A percentile compares a stretch with the other conserved stretches of the same genome.
Conservation (phyloP, 2,797 vertebrate genomes). For the Hoplostethus mediterraneus region DNA sequence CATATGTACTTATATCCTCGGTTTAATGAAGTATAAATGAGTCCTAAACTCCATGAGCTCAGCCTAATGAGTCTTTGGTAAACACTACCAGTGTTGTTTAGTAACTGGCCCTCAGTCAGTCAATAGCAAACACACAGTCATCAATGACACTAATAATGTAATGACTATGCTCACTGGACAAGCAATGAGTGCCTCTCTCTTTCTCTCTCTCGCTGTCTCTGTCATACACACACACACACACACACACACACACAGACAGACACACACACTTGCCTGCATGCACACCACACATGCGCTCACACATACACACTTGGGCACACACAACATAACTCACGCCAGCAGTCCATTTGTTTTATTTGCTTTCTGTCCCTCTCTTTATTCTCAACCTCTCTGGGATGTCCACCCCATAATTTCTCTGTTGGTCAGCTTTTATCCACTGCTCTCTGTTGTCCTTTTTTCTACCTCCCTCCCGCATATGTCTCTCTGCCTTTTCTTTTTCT, state of each 20-base stretch:
- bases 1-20: conserved; percentile 24
- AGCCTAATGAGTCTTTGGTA: background rate
- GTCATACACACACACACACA: conserved; percentile 15
- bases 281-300: conserved; percentile 26
- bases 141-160: conserved; percentile 54
- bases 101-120: conserved; percentile 31
- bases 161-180: conserved; percentile 64
- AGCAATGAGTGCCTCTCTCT: conserved; percentile 49
- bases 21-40: conserved; percentile 40
- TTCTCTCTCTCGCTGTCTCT: conserved; percentile 15
- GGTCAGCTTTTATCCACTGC: conserved; percentile 8
- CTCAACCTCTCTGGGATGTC: background rate
- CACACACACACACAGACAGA: conserved; percentile 8
- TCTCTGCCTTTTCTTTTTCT: conserved; percentile 50
- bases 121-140: conserved; percentile 1
- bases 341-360: conserved; percentile 22
- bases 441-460: conserved; percentile 14
- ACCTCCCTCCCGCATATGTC: conserved; percentile 25
- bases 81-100: conserved; percentile 49
- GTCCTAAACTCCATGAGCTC: conserved; percentile 16
- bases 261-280: conserved; percentile 28
- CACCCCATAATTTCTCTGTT: conserved; percentile 3
- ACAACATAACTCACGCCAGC: conserved; percentile 10
- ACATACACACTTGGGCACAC: conserved; percentile 11
- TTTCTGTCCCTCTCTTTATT: conserved; percentile 10